Evolutionary conservation across 92 coral and sea anemone species (phyloP).

Genomic region (Siderastrea siderea): DNA sequence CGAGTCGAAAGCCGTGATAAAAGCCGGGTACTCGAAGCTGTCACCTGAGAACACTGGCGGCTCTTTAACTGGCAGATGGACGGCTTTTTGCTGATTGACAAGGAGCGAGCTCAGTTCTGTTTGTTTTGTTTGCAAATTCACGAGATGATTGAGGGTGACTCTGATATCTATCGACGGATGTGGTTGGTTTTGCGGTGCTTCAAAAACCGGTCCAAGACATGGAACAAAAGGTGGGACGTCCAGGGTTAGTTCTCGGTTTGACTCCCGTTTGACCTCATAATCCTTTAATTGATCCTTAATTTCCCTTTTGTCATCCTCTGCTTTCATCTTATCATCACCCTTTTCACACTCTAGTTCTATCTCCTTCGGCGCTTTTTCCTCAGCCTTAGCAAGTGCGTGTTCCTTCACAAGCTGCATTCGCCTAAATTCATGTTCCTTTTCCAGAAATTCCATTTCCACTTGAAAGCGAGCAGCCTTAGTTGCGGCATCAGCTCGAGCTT

Average conservation of each 20-base stretch:
- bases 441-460: slow-evolving; percentile 8
- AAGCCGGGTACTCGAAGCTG: slow-evolving; percentile 64
- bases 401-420: slow-evolving; percentile 17
- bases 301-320: slow-evolving; percentile 12
- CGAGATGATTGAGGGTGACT: slow-evolving; percentile 33
- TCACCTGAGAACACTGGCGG: slow-evolving; percentile 56
- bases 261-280: neutral
- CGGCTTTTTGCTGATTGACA: slow-evolving; percentile 52
- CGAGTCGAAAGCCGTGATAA: slow-evolving; percentile 46
- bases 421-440: slow-evolving; percentile 10
- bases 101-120: slow-evolving; percentile 56
- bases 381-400: slow-evolving; percentile 27
- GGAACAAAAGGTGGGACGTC: slow-evolving; percentile 34
- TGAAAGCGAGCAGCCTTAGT: neutral
- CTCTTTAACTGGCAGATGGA: slow-evolving; percentile 58
- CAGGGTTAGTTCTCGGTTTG: slow-evolving; percentile 13
- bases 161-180: slow-evolving; percentile 10
- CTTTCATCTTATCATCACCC: neutral
- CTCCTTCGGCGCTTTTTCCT: slow-evolving; percentile 7
- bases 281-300: neutral
- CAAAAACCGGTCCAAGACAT: neutral
- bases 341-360: neutral
- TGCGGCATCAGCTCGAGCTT: slow-evolving; percentile 9
- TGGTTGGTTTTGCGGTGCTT: neutral
- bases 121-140: slow-evolving; percentile 61